A percentile compares a stretch with the other conserved stretches of the same genome.
Conservation (phyloP, 2,888 invertebrate species). For the Incurvaria masculella region DNA sequence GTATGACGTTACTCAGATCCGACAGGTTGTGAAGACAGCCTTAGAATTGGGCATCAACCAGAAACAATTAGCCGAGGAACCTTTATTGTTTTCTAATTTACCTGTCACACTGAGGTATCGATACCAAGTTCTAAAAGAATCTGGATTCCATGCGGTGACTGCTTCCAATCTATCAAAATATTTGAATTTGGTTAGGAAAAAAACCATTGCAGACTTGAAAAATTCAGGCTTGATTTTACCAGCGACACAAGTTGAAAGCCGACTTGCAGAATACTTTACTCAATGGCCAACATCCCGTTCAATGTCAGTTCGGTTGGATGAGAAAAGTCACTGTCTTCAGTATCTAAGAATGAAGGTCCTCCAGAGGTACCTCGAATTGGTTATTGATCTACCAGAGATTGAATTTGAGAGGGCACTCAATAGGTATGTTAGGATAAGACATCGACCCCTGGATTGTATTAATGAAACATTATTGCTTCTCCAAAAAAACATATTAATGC, state of each 20-base stretch:
- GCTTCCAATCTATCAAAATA: constrained; percentile 27
- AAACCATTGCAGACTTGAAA: constrained; percentile 33
- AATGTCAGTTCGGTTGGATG: constrained; percentile 29
- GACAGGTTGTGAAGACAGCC: constrained; percentile 26
- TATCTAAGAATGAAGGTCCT: constrained; percentile 38
- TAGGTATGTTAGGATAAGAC: constrained; percentile 46
- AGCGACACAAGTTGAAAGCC: constrained; percentile 38
- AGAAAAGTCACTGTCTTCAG: constrained; percentile 25
- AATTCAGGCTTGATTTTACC: constrained; percentile 23
- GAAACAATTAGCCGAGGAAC: constrained; percentile 28
- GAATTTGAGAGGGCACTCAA: constrained; percentile 37
- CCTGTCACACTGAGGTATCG: constrained; percentile 39
- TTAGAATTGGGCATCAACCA: constrained; percentile 29
- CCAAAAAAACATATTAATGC: constrained; percentile 33
- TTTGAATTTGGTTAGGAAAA: constrained; percentile 31
- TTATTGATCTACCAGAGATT: constrained; percentile 33
- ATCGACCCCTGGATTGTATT: constrained; percentile 38
- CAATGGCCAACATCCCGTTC: constrained; percentile 50
- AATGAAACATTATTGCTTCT: constrained; percentile 37
- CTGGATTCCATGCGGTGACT: constrained; percentile 31
- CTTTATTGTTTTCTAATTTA: constrained; percentile 32
- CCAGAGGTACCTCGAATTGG: constrained; percentile 41
- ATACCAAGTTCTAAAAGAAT: constrained; percentile 37
- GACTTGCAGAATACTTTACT: constrained; percentile 39
- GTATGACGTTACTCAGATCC: constrained; percentile 25